Evolutionary conservation across 2,113 vertebrate species (phyloP), one percentile per base, ranked within the genome.

Genomic region (Carettochelys insculpta): DNA sequence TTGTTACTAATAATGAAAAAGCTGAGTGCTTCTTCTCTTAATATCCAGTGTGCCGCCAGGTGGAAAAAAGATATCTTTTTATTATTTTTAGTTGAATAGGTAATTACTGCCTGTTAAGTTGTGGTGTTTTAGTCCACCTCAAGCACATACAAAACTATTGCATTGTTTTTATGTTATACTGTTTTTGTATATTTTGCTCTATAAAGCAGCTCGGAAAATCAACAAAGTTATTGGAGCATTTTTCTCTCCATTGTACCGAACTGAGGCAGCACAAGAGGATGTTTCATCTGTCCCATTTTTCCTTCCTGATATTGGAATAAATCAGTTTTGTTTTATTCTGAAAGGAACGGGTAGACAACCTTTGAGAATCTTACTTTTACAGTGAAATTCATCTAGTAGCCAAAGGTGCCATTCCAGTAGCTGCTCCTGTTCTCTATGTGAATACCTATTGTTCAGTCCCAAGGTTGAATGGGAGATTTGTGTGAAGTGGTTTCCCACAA

Each of bases 401-500:
- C 96, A 92, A 97, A 97, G 97, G 97, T 96, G 96, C 97, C 85
- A 86, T 93, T 77, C 94, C 84, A 34, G 85, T 11, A 51, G 85
- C 85, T 3, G 48, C 94, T 96, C 96, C 88, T 22, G 65, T 89
- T 89, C 91, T 77, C 95, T 77, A 43, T 96, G 96, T 97, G 97
- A 98, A 96, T 84, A 95, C 86, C 97, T 81, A 86, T 86, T 97
- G 96, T 94, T 73, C 88, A 84, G 31, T 82, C 85, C 83, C 38
- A 0, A 65, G 84, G 24, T n/a, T 96, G 97, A 98, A 94, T 97
- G 98, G 97, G 98, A 98, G 97, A 95, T 82, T 82, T 96, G 92
- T 95, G 54, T 43, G 3, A 43, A 89, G 96, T 47, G 2, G 53
- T 97, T 98, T 98, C 98, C 98, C 98, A 98, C 97, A 95, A 94